These are phyloP conservation scores for Acrocephalus arundinaceus DNA, from an alignment of 2,113 vertebrate genomes.

Conservation along the genomic window DNA sequence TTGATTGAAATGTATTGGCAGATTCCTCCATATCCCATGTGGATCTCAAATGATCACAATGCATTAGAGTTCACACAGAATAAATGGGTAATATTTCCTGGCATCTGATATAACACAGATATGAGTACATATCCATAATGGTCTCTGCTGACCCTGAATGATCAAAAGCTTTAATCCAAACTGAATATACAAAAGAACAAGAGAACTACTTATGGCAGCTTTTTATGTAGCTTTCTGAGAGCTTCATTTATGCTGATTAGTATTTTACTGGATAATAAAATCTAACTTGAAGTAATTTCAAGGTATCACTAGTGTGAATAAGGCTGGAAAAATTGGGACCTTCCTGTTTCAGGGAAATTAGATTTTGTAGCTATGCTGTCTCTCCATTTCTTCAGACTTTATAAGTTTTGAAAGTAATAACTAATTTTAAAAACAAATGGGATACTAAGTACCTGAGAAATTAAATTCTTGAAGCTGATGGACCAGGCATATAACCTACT, in stretches of 20 bases:
- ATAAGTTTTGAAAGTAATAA: background rate
- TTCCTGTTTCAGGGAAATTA: background rate
- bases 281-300: background rate
- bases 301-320: background rate
- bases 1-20: background rate
- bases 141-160: background rate
- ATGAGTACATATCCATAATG: background rate
- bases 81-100: background rate
- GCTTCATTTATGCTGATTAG: background rate
- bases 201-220: background rate
- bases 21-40: background rate
- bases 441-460: background rate
- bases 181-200: background rate
- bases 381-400: background rate
- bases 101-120: background rate
- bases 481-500: background rate
- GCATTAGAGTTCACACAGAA: background rate
- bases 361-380: background rate
- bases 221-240: background rate
- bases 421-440: constrained; percentile 12
- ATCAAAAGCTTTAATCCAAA: background rate
- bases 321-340: background rate
- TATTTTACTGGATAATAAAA: background rate
- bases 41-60: background rate
- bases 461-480: background rate